Evolutionary conservation across 2,797 vertebrate species (phyloP).

Genomic region (Periophthalmus magnuspinnatus): DNA sequence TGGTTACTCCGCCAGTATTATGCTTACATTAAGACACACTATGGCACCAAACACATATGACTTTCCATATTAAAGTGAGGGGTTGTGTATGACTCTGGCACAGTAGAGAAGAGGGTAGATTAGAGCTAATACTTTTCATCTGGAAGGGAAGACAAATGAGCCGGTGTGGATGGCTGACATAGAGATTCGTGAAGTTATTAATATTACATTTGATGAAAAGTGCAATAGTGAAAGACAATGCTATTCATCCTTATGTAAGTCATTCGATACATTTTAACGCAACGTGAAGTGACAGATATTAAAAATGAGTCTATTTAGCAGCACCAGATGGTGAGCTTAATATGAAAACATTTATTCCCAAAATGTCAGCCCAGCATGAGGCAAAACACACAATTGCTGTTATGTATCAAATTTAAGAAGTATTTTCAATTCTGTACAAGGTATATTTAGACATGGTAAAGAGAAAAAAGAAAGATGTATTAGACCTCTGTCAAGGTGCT

Average conservation of each 20-base stretch:
- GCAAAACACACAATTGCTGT: neutral
- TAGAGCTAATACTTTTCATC: constrained; percentile 62
- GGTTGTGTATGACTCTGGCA: constrained; percentile 24
- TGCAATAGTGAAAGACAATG: neutral
- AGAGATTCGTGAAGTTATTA: constrained; percentile 13
- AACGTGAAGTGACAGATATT: neutral
- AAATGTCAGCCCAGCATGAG: neutral
- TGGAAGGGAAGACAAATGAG: constrained; percentile 44
- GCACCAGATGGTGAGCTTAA: constrained; percentile 6
- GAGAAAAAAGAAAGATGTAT: neutral
- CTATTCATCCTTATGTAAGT: constrained; percentile 2
- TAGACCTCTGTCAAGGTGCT: neutral
- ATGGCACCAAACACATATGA: constrained; percentile 34
- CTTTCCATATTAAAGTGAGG: constrained; percentile 55
- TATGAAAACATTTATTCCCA: constrained; percentile 14
- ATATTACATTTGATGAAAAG: constrained; percentile 1
- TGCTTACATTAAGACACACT: constrained; percentile 58
- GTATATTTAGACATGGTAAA: neutral
- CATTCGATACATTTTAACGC: neutral
- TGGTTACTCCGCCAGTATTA: constrained; percentile 42
- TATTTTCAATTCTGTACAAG: neutral
- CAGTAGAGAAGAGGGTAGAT: constrained; percentile 36
- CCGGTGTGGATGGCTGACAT: constrained; percentile 35
- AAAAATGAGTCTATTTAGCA: constrained; percentile 3
- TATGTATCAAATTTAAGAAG: neutral